Evolutionary conservation across 2,797 vertebrate species (phyloP), one percentile per base, ranked within the genome.

Genomic region (Selene dorsalis): DNA sequence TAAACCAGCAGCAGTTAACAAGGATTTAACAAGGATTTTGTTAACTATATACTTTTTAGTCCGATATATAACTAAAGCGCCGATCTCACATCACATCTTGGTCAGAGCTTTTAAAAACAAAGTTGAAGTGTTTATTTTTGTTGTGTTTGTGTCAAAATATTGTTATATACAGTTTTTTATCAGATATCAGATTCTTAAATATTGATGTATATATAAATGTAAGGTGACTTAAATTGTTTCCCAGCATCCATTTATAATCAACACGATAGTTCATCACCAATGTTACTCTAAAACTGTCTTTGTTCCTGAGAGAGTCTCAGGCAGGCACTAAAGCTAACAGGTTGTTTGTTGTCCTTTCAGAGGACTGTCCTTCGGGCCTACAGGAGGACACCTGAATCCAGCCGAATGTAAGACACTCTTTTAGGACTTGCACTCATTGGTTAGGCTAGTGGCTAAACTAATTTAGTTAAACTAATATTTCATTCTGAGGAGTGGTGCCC

Each of bases 371-470:
- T 76, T 61, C n/a, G 4, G 59, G 41, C 73, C 81, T 91, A 93
- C 93, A 91, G 95, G 94, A 93, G 94, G 93, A 94, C 91, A 94
- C 94, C 94, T 91, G 95, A 97, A 98, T 94, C 97, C 96, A 98
- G 95, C 96, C 97, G 96, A 98, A 99, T 99, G 98, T 99, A 95
- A 98, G 98, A 97, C 82, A 55, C 5, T 56, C 2, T 10, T 3
- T 50, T 6, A 20, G n/a, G n/a, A 67, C 11, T 12, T 63, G n/a
- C 30, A 50, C 24, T 12, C 4, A 52, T 18, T 30, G n/a, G 50
- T 52, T 53, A 39, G 41, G 43, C 12, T 55, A 16, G 30, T 14
- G 41, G 14, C 20, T 43, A 2, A 60, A 68, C 72, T 78, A 69
- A 81, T 60, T 24, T 28, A 41, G 41, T 65, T 61, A 16, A 58